These are phyloP conservation scores for Labia minor DNA, from an alignment of 2,888 invertebrate genomes.

Conservation along the genomic window DNA sequence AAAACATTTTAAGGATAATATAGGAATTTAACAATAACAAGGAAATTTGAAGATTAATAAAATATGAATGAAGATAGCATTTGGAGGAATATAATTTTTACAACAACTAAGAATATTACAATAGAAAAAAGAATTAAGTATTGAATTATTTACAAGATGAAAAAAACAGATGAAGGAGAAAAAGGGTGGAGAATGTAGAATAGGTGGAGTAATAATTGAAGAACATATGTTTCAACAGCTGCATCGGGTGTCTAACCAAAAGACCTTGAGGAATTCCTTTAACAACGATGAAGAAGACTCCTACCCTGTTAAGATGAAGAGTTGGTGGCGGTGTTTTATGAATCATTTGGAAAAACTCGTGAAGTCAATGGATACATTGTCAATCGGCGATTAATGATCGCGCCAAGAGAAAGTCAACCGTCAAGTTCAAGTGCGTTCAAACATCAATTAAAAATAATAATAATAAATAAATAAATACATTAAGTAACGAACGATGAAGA, in stretches of 20 bases:
- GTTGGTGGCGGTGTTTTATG: neutral
- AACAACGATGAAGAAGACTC: neutral
- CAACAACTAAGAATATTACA: no score
- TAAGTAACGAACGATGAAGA: no score
- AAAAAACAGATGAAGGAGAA: neutral
- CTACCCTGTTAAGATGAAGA: neutral
- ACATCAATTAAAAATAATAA: neutral
- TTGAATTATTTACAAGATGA: no score
- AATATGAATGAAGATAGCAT: no score
- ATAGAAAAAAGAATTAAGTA: no score
- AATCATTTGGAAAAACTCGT: neutral
- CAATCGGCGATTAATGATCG: neutral
- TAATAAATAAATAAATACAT: neutral
- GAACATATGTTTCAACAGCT: slow-evolving; percentile 6
- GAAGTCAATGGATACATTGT: neutral
- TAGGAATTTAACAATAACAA: no score
- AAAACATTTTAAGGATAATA: no score
- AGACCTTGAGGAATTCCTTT: slow-evolving; percentile 5
- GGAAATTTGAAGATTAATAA: no score
- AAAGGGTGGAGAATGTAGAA: neutral
- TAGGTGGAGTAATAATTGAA: neutral
- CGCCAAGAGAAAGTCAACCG: neutral
- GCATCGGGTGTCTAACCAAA: neutral
- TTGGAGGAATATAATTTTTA: no score
- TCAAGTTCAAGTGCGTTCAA: slow-evolving; percentile 1